These are phyloP conservation scores for Helicorthomorpha holstii DNA, from an alignment of 1,140 invertebrate genomes.

Conservation along the genomic window DNA sequence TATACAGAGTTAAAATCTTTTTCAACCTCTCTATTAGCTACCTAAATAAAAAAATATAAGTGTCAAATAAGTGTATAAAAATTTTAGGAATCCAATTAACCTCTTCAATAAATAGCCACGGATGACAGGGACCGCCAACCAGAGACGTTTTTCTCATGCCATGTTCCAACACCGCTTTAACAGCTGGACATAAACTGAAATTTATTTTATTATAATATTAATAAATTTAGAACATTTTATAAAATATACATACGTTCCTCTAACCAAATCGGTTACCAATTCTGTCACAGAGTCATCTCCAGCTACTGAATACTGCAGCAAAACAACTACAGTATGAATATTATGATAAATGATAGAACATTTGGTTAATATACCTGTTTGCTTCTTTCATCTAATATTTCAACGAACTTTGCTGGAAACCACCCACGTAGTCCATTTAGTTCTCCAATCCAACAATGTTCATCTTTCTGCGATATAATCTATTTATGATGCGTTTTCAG, in stretches of 20 bases:
- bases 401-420: conserved; percentile 98
- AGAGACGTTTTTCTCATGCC: conserved; percentile 82
- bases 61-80: neutral
- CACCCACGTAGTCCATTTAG: conserved; percentile 92
- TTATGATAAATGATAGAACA: neutral
- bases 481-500: conserved; percentile 12
- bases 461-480: conserved; percentile 94
- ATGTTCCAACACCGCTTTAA: conserved; percentile 90
- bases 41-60: conserved; percentile 21
- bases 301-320: conserved; percentile 66
- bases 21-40: conserved; percentile 86
- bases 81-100: conserved; percentile 18
- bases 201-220: neutral
- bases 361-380: conserved; percentile 32
- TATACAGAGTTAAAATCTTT: conserved; percentile 97
- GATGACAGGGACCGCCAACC: conserved; percentile 78
- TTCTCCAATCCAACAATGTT: conserved; percentile 99
- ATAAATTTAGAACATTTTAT: neutral
- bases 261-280: conserved; percentile 85
- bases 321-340: neutral
- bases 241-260: conserved; percentile 47
- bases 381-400: conserved; percentile 89
- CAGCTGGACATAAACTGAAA: conserved; percentile 58
- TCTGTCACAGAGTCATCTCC: conserved; percentile 95
- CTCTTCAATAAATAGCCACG: conserved; percentile 98